Evolutionary conservation across 1,140 invertebrate species (phyloP), one percentile per base, ranked within the genome.

Genomic region (Maniola jurtina): DNA sequence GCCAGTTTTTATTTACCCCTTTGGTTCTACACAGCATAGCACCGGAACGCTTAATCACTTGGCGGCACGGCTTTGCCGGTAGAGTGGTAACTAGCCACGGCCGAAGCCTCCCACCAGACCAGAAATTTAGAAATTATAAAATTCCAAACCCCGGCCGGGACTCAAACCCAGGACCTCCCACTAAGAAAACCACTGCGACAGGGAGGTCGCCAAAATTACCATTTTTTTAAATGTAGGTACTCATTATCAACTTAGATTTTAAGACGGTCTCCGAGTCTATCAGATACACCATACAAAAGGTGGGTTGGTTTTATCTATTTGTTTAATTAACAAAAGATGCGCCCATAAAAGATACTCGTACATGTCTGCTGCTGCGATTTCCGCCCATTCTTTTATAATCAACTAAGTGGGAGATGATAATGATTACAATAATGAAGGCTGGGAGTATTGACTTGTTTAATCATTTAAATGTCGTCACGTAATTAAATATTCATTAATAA

Each of bases 221-320:
- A n/a, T n/a, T n/a, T n/a, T n/a, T n/a, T n/a, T n/a, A n/a, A 25
- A 25, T 25, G 25, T 25, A 25, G 25, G 25, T 25, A 25, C 25
- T 25, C 25, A 25, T 25, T n/a, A 14, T 48, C 45, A 48, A 5
- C n/a, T 2, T 16, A 54, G 7, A 6, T 35, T 34, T 55, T 7
- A 14, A 5, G 6, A 14, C 35, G 11, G 35, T 15, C 55, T 57
- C 55, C 10, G 0, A 40, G 14, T 11, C 36, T 57, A 57, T 40
- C 15, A 59, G 35, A 55, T 68, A 58, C 55, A 64, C 59, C 58
- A 61, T 34, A 76, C 71, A 75, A 79, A 77, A 70, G 71, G 64
- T 73, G 68, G 68, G 70, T 70, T 68, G 73, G 73, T 62, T 76
- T 64, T 67, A 71, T 72, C 66, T 76, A 61, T 68, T 71, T 72